Evolutionary conservation across 2,888 invertebrate genomes (phyloP).

Genomic region (Elmis aenea): DNA sequence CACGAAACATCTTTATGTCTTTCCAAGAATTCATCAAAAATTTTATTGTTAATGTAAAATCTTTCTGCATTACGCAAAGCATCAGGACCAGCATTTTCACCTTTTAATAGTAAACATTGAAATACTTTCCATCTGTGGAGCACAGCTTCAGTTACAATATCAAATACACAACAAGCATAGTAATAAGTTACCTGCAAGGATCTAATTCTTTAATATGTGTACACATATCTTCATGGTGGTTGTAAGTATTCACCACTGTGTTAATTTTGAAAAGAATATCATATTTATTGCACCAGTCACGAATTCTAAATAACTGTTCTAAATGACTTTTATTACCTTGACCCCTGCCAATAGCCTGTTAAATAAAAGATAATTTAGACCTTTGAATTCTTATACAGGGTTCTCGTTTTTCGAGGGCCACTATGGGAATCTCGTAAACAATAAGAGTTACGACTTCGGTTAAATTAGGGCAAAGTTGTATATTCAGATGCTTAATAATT

Average conservation of each 20-base stretch:
- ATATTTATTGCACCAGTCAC: conserved; percentile 45
- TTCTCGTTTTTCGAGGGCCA: too few relatives aligned
- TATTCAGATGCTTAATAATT: too few relatives aligned
- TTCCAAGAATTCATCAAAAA: conserved; percentile 46
- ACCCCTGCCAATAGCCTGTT: conserved; percentile 45
- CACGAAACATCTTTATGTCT: conserved; percentile 42
- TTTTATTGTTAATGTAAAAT: conserved; percentile 46
- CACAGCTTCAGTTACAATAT: too few relatives aligned
- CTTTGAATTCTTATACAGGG: too few relatives aligned
- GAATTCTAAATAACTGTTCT: conserved; percentile 41
- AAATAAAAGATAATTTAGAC: too few relatives aligned
- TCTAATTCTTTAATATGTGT: conserved; percentile 42
- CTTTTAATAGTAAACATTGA: conserved; percentile 49
- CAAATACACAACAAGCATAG: not conserved
- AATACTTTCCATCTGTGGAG: conserved; percentile 45
- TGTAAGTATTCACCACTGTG: conserved; percentile 51
- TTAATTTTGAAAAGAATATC: conserved; percentile 50
- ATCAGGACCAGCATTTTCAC: conserved; percentile 48
- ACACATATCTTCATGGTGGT: conserved; percentile 47
- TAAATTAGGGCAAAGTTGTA: too few relatives aligned
- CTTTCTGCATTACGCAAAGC: conserved; percentile 46
- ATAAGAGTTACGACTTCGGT: too few relatives aligned
- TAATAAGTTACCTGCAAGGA: conserved; percentile 43
- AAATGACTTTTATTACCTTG: conserved; percentile 44
- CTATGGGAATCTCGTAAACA: too few relatives aligned